Base-by-base conservation (phyloP, 2,113 vertebrate genomes). In the Anolis sagrei region DNA sequence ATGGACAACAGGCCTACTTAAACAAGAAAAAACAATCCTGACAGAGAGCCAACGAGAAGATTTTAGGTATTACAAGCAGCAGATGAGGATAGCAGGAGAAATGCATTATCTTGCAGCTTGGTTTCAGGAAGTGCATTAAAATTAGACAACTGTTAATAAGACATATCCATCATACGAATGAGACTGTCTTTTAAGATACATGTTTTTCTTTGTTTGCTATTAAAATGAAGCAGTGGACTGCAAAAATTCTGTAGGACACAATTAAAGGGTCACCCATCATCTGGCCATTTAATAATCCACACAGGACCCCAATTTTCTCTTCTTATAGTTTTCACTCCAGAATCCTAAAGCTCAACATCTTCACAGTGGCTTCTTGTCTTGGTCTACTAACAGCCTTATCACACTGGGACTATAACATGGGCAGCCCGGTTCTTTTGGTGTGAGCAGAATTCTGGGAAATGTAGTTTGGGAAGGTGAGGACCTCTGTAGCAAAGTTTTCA, bases 11-110 rank as follows among this genome's bases (percentile, higher is more conserved):
- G 84, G 32, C 21, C 64, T 82, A 73, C 73, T 19, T 79, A 62
- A 79, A 61, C 76, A 84, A 72, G 49, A 70, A 58, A 62, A 73
- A 48, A n/a, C n/a, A 69, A 69, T 32, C n/a, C 25, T 62, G 84
- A 79, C 79, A 68, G 68, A 79, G 29, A 73, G 51, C 51, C 44
- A 36, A 27, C 13, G 66, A 62, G 29, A 69, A 58, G 21, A 61
- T 48, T 79, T 62, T 73, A 48, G 27, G 44, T 61, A 70, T 73
- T 62, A 79, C 68, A 85, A 79, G 34, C 48, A 79, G 48, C 76
- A 62, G 51, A 74, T 82, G 70, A 74, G 69, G 39, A 61, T 8
- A 29, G 69, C 73, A 74, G 21, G 7, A 14, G 7, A 19, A 21
- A 64, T 69, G 79, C 27, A 21, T 81, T 68, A 7, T 39, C 81